Conservation (phyloP, 35 echinoderm and acorn worm species). For the Heliocidaris erythrogramma region DNA sequence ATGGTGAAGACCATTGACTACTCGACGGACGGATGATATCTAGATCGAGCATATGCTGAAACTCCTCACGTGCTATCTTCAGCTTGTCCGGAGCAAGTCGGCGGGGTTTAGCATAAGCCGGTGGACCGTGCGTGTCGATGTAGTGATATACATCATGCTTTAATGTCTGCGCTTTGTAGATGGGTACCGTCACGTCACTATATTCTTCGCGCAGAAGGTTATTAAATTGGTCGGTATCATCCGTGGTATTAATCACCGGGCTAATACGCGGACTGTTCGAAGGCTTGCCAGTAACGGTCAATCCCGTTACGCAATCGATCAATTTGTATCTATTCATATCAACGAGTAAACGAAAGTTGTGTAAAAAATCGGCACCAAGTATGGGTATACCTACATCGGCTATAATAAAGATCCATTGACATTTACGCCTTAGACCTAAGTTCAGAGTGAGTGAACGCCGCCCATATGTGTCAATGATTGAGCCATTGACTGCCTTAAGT, state of each 20-base stretch:
- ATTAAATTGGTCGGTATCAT: slow-evolving; percentile 56
- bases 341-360: not conserved
- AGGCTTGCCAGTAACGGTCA: slow-evolving; percentile 43
- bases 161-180: too few species aligned
- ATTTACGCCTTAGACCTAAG: not conserved
- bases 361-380: not conserved
- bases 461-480: not conserved
- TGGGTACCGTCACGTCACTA: too few species aligned
- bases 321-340: not conserved
- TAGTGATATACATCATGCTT: too few species aligned
- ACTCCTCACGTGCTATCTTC: too few species aligned
- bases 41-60: too few species aligned
- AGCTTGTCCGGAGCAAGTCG: too few species aligned
- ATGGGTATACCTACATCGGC: not conserved
- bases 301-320: slow-evolving; percentile 47
- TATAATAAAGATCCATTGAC: not conserved
- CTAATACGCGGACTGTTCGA: too few species aligned
- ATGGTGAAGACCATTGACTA: slow-evolving; percentile 65
- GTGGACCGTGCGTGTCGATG: too few species aligned
- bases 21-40: slow-evolving; percentile 55
- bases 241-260: slow-evolving; percentile 34
- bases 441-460: not conserved
- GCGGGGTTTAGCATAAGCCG: too few species aligned
- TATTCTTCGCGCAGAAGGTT: too few species aligned
- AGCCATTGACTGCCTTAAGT: too few species aligned